These are phyloP conservation scores for Zaprionus tsacasi DNA, from an alignment of 1,140 invertebrate genomes.

Conservation along the genomic window DNA sequence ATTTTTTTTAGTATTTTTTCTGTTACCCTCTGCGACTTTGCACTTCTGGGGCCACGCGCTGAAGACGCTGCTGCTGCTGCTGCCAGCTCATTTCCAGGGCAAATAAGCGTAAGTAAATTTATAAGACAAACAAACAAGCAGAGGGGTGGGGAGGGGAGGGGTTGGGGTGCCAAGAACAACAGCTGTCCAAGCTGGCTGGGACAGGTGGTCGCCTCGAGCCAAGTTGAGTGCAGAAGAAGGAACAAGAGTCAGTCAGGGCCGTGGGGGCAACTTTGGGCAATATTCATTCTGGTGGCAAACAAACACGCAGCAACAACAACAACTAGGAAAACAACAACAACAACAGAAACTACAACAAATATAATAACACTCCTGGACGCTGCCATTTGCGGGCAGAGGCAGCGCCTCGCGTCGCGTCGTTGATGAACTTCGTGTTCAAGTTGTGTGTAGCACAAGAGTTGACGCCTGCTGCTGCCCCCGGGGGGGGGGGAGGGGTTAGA, in stretches of 20 bases:
- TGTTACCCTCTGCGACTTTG: constrained; percentile 26
- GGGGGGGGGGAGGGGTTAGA: constrained; percentile 16
- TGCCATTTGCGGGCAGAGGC: constrained; percentile 64
- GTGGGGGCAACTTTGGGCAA: constrained; percentile 59
- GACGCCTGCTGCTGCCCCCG: constrained; percentile 66
- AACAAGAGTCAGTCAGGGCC: background rate
- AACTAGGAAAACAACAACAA: constrained; percentile 38
- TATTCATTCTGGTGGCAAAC: constrained; percentile 80
- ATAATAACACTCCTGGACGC: constrained; percentile 72
- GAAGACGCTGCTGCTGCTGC: background rate
- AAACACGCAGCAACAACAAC: constrained; percentile 74
- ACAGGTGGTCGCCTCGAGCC: constrained; percentile 41
- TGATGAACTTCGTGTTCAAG: constrained; percentile 82
- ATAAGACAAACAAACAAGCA: constrained; percentile 75
- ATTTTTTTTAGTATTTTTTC: background rate
- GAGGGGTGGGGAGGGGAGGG: background rate
- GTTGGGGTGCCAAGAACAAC: constrained; percentile 22
- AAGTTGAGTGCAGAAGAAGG: no score
- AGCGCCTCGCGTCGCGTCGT: constrained; percentile 53
- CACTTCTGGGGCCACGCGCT: constrained; percentile 41
- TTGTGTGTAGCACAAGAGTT: constrained; percentile 82
- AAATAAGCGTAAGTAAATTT: constrained; percentile 82
- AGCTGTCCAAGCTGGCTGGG: constrained; percentile 41
- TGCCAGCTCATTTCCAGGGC: constrained; percentile 72
- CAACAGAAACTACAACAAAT: constrained; percentile 26